Evolutionary conservation across 2,113 vertebrate species (phyloP).

Genomic region (Dolichallabes microphthalmus): DNA sequence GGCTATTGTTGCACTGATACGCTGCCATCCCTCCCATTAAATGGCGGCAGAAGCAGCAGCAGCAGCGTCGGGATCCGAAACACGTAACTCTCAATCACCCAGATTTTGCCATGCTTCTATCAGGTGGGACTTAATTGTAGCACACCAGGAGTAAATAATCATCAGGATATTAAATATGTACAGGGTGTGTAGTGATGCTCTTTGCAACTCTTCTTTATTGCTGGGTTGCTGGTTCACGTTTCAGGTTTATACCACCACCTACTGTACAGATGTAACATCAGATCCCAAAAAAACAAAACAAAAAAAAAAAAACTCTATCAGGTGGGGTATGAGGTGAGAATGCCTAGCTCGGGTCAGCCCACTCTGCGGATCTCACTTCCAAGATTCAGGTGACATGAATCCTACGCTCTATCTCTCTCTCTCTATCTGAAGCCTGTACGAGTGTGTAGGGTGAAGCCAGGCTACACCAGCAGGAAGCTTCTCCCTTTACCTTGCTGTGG

Average conservation of each 20-base stretch:
- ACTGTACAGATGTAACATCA: slow-evolving; percentile 11
- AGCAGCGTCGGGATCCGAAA: neutral
- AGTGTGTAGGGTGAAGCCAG: slow-evolving; percentile 33
- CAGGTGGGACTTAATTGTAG: neutral
- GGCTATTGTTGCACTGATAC: neutral
- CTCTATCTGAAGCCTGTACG: neutral
- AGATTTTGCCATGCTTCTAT: neutral
- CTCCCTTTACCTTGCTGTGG: slow-evolving; percentile 63
- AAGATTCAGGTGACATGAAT: slow-evolving; percentile 29
- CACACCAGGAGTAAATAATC: neutral
- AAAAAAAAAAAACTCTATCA: neutral
- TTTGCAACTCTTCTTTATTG: neutral
- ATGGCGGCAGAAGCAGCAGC: neutral
- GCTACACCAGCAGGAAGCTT: slow-evolving; percentile 52
- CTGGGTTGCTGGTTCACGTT: neutral
- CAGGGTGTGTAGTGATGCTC: neutral
- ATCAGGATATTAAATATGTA: neutral
- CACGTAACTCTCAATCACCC: neutral
- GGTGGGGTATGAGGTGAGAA: slow-evolving; percentile 3
- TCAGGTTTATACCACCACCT: slow-evolving; percentile 20
- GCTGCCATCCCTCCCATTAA: neutral
- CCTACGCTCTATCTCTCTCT: neutral
- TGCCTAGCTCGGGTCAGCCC: neutral
- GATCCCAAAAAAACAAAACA: neutral
- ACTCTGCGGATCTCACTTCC: neutral